These are phyloP conservation scores for Tanypteryx hageni DNA, from an alignment of 2,888 invertebrate species.

Conservation along the genomic window DNA sequence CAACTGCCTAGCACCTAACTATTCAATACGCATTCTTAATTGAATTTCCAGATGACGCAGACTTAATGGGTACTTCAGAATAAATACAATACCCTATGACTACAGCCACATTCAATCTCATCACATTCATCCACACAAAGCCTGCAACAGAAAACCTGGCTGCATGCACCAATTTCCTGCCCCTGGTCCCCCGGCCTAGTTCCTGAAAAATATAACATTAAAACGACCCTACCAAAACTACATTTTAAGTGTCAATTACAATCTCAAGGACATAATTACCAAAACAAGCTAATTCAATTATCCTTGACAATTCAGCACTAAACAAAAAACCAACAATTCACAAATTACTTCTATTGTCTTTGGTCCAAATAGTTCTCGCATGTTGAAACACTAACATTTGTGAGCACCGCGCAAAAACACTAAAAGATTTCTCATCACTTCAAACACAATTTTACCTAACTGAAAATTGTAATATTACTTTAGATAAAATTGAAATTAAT, in stretches of 20 bases:
- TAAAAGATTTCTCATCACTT: background rate
- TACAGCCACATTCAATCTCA: conserved; percentile 3
- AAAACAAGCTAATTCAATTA: background rate
- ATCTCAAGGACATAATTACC: background rate
- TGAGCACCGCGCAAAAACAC: background rate
- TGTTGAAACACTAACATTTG: background rate
- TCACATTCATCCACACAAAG: background rate
- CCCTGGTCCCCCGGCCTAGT: background rate
- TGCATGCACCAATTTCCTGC: background rate
- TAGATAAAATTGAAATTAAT: background rate
- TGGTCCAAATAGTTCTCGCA: background rate
- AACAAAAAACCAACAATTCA: background rate
- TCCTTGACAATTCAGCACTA: background rate
- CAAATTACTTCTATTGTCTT: background rate
- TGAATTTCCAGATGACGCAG: background rate
- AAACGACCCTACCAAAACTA: conserved; percentile 28
- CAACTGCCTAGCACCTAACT: no score
- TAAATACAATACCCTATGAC: background rate
- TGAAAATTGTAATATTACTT: background rate
- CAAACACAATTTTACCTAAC: background rate
- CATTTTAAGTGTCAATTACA: background rate
- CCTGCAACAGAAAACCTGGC: background rate
- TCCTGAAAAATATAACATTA: conserved; percentile 24
- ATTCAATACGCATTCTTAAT: background rate
- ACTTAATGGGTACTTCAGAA: background rate